A percentile compares a stretch with the other conserved stretches of the same genome.
phyloP scores from a whole-genome alignment of 2,888 invertebrate species.

The Trilocha varians region DNA sequence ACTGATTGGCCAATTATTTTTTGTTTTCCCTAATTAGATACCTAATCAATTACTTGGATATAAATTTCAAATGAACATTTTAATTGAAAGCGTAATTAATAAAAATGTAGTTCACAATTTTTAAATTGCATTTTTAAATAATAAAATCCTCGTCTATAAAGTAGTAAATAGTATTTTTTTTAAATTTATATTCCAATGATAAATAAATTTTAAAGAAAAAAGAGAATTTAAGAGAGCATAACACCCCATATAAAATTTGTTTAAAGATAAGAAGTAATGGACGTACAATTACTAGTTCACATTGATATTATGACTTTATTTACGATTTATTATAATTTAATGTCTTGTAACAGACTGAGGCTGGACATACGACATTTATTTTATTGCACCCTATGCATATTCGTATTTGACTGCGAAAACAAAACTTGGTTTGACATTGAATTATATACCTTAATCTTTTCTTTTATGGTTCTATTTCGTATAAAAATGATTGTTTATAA shows the following conservation, averaged over 20 bases:
- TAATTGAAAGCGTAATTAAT: too few species aligned
- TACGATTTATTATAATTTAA: neutral
- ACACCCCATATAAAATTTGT: neutral
- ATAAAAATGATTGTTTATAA: neutral
- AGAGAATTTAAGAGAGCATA: too few species aligned
- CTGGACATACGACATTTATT: neutral
- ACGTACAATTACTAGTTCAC: neutral
- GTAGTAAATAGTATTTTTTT: too few species aligned
- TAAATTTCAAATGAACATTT: too few species aligned
- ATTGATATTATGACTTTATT: neutral
- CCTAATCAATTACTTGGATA: too few species aligned
- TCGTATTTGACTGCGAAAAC: neutral
- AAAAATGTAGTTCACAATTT: too few species aligned
- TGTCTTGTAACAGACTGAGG: neutral
- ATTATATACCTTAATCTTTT: neutral
- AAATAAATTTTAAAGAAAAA: too few species aligned
- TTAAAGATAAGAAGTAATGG: neutral
- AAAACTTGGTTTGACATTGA: neutral
- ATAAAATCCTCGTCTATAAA: too few species aligned
- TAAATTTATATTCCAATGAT: too few species aligned
- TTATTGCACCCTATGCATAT: neutral
- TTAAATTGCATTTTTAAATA: too few species aligned
- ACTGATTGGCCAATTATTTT: too few species aligned
- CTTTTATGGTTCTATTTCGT: neutral
- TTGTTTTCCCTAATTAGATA: too few species aligned